A percentile compares a stretch with the other conserved stretches of the same genome.
These are phyloP conservation scores for Lepilemur ruficaudatus DNA, from an alignment of 2,797 vertebrate species.

Conservation along the genomic window DNA sequence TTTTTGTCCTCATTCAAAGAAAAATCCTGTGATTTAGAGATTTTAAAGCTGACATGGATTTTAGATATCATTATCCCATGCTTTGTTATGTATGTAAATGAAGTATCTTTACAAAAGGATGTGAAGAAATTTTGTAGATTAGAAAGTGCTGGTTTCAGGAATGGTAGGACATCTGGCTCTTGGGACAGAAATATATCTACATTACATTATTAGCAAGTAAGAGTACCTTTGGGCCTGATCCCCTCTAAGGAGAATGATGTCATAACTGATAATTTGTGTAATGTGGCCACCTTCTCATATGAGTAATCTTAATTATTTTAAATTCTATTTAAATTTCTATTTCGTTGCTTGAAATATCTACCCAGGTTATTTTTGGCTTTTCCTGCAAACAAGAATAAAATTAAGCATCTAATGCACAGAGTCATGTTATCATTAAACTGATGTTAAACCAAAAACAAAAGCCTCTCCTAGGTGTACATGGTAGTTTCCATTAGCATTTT, in stretches of 20 bases:
- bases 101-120: neutral
- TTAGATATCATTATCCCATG: neutral
- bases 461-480: neutral
- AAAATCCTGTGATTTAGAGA: neutral
- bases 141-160: neutral
- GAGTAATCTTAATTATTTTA: constrained; percentile 18
- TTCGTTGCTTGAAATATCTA: constrained; percentile 10
- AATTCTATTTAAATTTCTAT: neutral
- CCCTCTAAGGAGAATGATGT: neutral
- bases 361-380: neutral
- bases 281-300: neutral
- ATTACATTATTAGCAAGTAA: neutral
- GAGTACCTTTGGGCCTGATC: neutral
- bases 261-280: neutral
- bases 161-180: neutral
- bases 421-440: neutral
- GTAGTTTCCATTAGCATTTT: neutral
- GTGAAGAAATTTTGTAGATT: neutral
- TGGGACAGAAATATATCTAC: neutral
- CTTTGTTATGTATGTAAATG: neutral
- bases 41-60: constrained; percentile 16
- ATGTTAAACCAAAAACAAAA: neutral
- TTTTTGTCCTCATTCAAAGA: neutral
- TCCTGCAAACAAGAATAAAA: neutral
- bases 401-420: neutral